A percentile compares a stretch with the other conserved stretches of the same genome.
Evolutionary conservation across 1,140 invertebrate species (phyloP).

Genomic region (Bombus breviceps): DNA sequence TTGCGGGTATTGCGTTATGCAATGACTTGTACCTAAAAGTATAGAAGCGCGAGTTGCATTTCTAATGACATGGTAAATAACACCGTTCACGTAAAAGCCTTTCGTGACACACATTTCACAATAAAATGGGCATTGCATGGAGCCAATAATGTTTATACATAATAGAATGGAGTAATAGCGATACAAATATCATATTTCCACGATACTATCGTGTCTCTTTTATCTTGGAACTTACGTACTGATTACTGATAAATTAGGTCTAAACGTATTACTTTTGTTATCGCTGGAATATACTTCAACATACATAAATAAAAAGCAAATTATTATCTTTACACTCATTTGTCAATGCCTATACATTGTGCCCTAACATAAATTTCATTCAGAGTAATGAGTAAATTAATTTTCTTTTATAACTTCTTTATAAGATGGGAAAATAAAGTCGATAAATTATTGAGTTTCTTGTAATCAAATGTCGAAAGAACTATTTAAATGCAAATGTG

Average conservation of each 20-base stretch:
- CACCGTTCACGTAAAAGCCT: not conserved
- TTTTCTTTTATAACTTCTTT: not conserved
- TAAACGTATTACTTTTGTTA: not conserved
- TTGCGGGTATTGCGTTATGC: constrained; percentile 8
- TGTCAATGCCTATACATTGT: not conserved
- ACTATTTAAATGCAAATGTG: not conserved
- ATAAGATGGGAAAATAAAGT: not conserved
- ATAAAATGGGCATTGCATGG: constrained; percentile 12
- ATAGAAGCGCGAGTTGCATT: constrained; percentile 38
- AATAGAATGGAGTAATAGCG: not conserved
- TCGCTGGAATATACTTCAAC: not conserved
- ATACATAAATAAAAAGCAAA: not conserved
- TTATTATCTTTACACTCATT: not conserved
- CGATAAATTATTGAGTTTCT: not conserved
- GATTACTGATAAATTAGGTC: not conserved
- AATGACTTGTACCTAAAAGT: constrained; percentile 32
- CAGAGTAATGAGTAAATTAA: not conserved
- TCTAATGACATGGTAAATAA: constrained; percentile 16
- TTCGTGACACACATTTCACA: constrained; percentile 27
- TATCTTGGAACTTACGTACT: not conserved
- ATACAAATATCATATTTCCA: not conserved
- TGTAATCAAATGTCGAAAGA: not conserved
- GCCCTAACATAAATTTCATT: not conserved
- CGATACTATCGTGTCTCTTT: not conserved
- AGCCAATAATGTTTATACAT: not conserved